Conservation (phyloP, 2,888 invertebrate genomes). For the Sarcophaga rosellei region DNA sequence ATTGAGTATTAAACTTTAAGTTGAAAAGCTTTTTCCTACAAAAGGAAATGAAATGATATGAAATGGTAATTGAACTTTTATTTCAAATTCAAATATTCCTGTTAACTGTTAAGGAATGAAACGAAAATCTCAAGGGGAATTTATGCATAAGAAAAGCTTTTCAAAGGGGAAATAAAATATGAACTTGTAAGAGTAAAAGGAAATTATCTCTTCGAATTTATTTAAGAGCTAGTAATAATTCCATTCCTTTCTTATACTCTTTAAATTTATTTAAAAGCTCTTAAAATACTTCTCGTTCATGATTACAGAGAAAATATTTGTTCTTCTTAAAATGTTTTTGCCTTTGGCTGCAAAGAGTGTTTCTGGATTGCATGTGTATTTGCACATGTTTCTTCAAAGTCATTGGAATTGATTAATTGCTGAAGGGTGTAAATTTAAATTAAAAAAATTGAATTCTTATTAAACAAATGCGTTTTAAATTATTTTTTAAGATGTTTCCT, state of each 20-base stretch:
- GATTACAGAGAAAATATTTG: neutral
- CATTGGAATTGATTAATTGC: slow-evolving; percentile 65
- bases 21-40: slow-evolving; percentile 32
- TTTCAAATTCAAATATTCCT: neutral
- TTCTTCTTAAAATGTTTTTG: neutral
- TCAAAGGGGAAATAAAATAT: slow-evolving; percentile 49
- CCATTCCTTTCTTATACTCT: neutral
- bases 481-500: neutral
- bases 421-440: slow-evolving; percentile 39
- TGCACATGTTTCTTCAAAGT: slow-evolving; percentile 47
- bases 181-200: slow-evolving; percentile 31
- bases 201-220: neutral
- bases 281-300: neutral
- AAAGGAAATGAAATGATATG: neutral
- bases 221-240: neutral
- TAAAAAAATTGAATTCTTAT: slow-evolving; percentile 36
- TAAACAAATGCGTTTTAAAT: slow-evolving; percentile 36
- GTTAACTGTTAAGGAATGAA: slow-evolving; percentile 15
- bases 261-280: neutral
- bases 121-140: slow-evolving; percentile 8
- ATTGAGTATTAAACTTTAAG: neutral
- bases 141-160: slow-evolving; percentile 16
- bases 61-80: neutral
- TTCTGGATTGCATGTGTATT: neutral
- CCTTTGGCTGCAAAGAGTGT: neutral